Percentiles rank a stretch among this genome's conserved stretches.
Conservation (phyloP, 2,113 vertebrate species). For the Neomonachus schauinslandi region DNA sequence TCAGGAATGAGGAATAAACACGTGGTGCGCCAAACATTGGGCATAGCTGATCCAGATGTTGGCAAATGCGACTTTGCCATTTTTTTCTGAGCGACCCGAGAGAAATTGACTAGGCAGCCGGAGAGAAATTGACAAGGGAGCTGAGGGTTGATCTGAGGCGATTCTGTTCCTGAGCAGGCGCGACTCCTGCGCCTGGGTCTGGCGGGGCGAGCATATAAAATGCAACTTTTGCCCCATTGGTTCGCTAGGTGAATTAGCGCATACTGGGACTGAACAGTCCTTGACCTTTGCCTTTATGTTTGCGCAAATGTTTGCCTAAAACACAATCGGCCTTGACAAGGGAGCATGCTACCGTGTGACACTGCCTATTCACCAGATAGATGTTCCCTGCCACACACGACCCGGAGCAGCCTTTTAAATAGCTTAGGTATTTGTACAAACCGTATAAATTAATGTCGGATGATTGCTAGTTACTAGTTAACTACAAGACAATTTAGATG, state of each 20-base stretch:
- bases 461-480: conserved; percentile 86
- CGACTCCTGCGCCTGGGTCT: conserved; percentile 76
- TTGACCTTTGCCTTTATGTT: conserved; percentile 99
- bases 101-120: not conserved
- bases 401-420: conserved; percentile 89
- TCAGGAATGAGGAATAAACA: conserved; percentile 29
- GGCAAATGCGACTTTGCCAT: not conserved
- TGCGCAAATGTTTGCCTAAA: conserved; percentile 99
- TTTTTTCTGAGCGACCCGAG: not conserved
- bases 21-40: conserved; percentile 35
- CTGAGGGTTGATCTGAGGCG: conserved; percentile 57
- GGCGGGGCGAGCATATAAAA: conserved; percentile 83
- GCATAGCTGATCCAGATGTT: conserved; percentile 8
- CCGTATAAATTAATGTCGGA: conserved; percentile 88
- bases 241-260: conserved; percentile 96
- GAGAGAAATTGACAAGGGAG: conserved; percentile 44
- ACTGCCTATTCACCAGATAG: conserved; percentile 95
- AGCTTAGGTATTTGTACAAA: conserved; percentile 93
- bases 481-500: conserved; percentile 80
- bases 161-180: conserved; percentile 74
- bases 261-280: conserved; percentile 98
- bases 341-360: conserved; percentile 96
- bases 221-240: conserved; percentile 94
- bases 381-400: conserved; percentile 93
- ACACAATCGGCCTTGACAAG: conserved; percentile 98